These are phyloP conservation scores for Clamator glandarius DNA, from an alignment of 2,797 vertebrate genomes.

Conservation along the genomic window DNA sequence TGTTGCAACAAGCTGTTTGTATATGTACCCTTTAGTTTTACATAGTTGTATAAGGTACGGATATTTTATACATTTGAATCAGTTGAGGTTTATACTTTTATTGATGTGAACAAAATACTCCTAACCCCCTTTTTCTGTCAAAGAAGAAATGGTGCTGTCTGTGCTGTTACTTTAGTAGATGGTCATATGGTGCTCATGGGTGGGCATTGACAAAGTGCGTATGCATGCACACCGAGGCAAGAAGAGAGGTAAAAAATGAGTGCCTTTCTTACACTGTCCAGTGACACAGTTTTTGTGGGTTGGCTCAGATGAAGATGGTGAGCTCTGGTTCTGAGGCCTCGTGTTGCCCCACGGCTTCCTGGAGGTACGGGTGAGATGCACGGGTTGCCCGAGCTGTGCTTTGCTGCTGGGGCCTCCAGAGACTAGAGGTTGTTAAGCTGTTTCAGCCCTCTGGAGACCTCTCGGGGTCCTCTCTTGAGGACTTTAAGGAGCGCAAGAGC, in stretches of 20 bases:
- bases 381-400: neutral
- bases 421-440: neutral
- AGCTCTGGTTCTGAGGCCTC: neutral
- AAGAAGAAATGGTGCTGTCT: neutral
- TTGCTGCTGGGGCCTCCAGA: neutral
- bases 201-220: neutral
- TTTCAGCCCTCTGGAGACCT: neutral
- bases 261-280: neutral
- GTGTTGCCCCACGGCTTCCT: neutral
- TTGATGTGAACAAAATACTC: neutral
- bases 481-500: neutral
- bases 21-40: neutral
- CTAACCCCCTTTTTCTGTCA: neutral
- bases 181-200: neutral
- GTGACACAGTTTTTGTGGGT: neutral
- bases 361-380: accelerated
- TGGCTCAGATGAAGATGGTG: neutral
- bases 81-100: neutral
- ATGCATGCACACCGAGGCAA: neutral
- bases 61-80: neutral
- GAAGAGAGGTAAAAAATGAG: neutral
- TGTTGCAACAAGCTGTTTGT: neutral
- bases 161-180: neutral
- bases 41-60: neutral
- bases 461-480: neutral